Evolutionary conservation across 30 jellyfish, hydroid and myxozoan species (phyloP).

Genomic region (Catostylus mosaicus): DNA sequence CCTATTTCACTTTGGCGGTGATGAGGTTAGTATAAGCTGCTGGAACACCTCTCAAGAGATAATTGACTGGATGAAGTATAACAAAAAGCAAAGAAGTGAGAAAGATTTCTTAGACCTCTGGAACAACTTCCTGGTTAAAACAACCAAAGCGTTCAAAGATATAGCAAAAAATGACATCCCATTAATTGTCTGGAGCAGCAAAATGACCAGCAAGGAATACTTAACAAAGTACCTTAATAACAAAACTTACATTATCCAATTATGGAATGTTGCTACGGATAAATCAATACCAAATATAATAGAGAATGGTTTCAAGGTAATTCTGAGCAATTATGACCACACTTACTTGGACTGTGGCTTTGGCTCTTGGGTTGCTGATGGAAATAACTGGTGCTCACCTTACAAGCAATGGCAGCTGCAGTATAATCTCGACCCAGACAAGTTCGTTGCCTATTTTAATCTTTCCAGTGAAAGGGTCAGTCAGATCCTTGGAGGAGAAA

Average conservation of each 20-base stretch:
- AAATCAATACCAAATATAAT: conserved; percentile 42
- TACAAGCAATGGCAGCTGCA: conserved; percentile 67
- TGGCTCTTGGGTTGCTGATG: conserved; percentile 72
- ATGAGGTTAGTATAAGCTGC: conserved; percentile 54
- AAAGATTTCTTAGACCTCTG: conserved; percentile 54
- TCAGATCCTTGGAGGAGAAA: conserved; percentile 63
- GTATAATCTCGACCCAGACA: conserved; percentile 49
- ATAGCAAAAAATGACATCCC: conserved; percentile 33
- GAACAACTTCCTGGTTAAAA: conserved; percentile 44
- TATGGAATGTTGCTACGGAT: conserved; percentile 55
- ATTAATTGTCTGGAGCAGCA: conserved; percentile 59
- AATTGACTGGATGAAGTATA: conserved; percentile 43
- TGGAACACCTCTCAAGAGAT: conserved; percentile 66
- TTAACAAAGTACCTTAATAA: conserved; percentile 43
- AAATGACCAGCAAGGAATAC: conserved; percentile 45
- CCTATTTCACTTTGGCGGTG: conserved; percentile 75
- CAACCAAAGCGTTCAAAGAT: conserved; percentile 30
- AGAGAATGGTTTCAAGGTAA: conserved; percentile 46
- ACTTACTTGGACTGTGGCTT: conserved; percentile 69
- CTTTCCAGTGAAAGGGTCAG: conserved; percentile 9
- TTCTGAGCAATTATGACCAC: conserved; percentile 55
- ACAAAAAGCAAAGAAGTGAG: conserved; percentile 22
- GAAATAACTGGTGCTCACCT: conserved; percentile 77
- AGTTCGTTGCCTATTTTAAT: conserved; percentile 47
- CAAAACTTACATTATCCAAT: conserved; percentile 38